A percentile compares a stretch with the other conserved stretches of the same genome.
phyloP scores from a whole-genome alignment of 2,888 invertebrate species.

The Acleris laterana region DNA sequence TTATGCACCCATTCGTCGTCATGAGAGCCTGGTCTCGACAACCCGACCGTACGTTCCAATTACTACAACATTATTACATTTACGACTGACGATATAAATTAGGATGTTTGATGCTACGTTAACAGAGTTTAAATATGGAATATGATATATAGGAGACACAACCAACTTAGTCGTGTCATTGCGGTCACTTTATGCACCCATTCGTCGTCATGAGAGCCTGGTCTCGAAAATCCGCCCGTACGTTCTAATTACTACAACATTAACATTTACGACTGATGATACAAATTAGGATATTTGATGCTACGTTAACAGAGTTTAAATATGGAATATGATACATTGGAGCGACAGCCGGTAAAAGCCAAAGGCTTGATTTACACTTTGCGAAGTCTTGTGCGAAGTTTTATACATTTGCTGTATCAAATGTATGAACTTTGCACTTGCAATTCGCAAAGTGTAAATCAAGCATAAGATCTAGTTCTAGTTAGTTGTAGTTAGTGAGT shows the following conservation, averaged over 20 bases:
- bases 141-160: too few relatives aligned
- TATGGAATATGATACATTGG: too few relatives aligned
- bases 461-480: too few relatives aligned
- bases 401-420: too few relatives aligned
- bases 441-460: too few relatives aligned
- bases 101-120: not conserved
- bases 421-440: too few relatives aligned
- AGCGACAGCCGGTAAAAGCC: not conserved
- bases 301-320: too few relatives aligned
- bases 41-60: constrained; percentile 11
- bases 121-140: not conserved
- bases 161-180: constrained; percentile 55
- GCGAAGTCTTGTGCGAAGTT: too few relatives aligned
- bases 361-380: too few relatives aligned
- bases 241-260: constrained; percentile 21
- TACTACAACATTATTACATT: constrained; percentile 16
- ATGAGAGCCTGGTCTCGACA: constrained; percentile 24
- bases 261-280: too few relatives aligned
- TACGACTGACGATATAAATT: not conserved
- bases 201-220: constrained; percentile 29
- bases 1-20: constrained; percentile 31
- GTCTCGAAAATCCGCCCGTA: constrained; percentile 13
- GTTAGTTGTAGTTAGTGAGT: too few relatives aligned
- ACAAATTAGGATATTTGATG: too few relatives aligned
- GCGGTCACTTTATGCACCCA: constrained; percentile 38